A percentile compares a stretch with the other conserved stretches of the same genome.
Evolutionary conservation across 2,888 invertebrate species (phyloP).

Genomic region (Cyrtodaria siliqua): DNA sequence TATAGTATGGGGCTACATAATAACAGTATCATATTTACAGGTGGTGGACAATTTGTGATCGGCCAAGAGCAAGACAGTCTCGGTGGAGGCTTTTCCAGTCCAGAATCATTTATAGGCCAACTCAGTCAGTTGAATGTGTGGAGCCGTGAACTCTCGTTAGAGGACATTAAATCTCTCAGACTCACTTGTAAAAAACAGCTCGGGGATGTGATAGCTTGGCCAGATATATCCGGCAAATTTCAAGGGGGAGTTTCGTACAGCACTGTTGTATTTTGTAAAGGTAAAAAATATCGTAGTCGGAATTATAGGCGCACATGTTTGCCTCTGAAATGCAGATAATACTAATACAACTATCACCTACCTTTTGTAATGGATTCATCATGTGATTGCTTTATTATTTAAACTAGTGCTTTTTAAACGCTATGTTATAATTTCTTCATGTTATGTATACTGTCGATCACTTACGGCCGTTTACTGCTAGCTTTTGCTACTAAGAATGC

Average conservation of each 20-base stretch:
- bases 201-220: constrained; percentile 89
- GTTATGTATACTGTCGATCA: too few species aligned
- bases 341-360: not conserved
- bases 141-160: constrained; percentile 86
- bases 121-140: constrained; percentile 89
- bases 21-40: constrained; percentile 60
- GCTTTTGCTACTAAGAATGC: too few species aligned
- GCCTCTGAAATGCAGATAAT: constrained; percentile 19
- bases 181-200: constrained; percentile 85
- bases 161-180: constrained; percentile 85
- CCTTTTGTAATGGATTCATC: too few species aligned
- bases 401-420: too few species aligned
- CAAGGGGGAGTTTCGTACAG: constrained; percentile 88
- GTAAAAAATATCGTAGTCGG: constrained; percentile 68
- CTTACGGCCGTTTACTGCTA: too few species aligned
- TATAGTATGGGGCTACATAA: too few species aligned
- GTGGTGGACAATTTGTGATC: constrained; percentile 88
- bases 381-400: too few species aligned
- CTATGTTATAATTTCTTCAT: too few species aligned
- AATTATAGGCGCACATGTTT: constrained; percentile 8
- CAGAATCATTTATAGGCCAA: constrained; percentile 90
- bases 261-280: constrained; percentile 88
- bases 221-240: constrained; percentile 88
- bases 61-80: constrained; percentile 91
- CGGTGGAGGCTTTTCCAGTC: constrained; percentile 89